A percentile compares a stretch with the other conserved stretches of the same genome.
Conservation (phyloP, 2,888 invertebrate genomes). For the Anarsia innoxiella region DNA sequence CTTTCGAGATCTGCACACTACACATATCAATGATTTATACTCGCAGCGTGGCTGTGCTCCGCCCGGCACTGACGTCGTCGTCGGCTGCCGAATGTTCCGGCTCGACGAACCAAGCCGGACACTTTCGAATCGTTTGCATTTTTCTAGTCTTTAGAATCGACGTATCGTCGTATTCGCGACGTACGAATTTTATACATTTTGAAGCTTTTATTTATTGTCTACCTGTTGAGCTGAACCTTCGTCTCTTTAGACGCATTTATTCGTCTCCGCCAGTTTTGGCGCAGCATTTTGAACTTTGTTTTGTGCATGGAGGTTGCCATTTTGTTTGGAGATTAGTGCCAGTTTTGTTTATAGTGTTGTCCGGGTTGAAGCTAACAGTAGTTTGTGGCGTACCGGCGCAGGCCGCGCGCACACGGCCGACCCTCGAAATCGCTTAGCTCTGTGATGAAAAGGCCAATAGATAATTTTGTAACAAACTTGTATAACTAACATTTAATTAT, state of each 20-base stretch:
- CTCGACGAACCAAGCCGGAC: slow-evolving; percentile 27
- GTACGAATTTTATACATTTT: slow-evolving; percentile 33
- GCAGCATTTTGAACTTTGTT: slow-evolving; percentile 31
- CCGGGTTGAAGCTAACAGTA: slow-evolving; percentile 1
- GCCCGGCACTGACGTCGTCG: too few species aligned
- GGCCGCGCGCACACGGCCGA: slow-evolving; percentile 26
- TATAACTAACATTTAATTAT: slow-evolving; percentile 66
- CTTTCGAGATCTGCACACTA: slow-evolving; percentile 34
- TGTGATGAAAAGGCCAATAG: slow-evolving; percentile 73
- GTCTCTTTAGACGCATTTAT: slow-evolving; percentile 37
- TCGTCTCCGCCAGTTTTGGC: slow-evolving; percentile 29
- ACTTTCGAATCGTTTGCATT: slow-evolving; percentile 65
- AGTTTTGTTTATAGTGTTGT: slow-evolving; percentile 11
- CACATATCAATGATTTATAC: slow-evolving; percentile 69
- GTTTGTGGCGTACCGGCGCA: slow-evolving; percentile 6
- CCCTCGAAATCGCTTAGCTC: slow-evolving; percentile 60
- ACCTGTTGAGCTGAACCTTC: slow-evolving; percentile 18
- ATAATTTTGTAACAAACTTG: slow-evolving; percentile 69
- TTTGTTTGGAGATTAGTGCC: slow-evolving; percentile 19
- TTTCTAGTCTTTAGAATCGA: slow-evolving; percentile 67
- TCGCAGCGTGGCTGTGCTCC: too few species aligned
- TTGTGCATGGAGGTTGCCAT: slow-evolving; percentile 24
- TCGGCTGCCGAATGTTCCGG: slow-evolving; percentile 9
- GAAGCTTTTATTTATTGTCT: slow-evolving; percentile 15
- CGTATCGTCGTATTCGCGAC: slow-evolving; percentile 41